Evolutionary conservation across 2,888 invertebrate genomes (phyloP).

Genomic region (Silvanus unidentatus): DNA sequence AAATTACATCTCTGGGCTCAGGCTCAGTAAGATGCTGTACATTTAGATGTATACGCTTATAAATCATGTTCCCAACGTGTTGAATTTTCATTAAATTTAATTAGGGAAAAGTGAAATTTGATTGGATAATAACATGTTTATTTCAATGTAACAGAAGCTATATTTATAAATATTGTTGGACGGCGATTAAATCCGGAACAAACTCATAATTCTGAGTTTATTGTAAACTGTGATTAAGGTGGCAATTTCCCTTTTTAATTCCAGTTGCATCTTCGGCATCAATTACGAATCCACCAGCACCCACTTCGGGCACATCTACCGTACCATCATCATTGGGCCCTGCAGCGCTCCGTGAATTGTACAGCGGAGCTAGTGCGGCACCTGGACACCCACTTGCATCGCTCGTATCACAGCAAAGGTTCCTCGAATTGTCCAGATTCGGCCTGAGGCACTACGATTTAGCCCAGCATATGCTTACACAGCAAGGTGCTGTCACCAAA

Average conservation of each 20-base stretch:
- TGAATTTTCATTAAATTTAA: too few relatives aligned
- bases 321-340: conserved; percentile 39
- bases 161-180: too few relatives aligned
- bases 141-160: too few relatives aligned
- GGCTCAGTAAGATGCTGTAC: too few relatives aligned
- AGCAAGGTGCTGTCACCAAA: conserved; percentile 88
- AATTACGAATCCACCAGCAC: conserved; percentile 37
- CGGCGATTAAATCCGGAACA: too few relatives aligned
- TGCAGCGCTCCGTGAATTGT: conserved; percentile 45
- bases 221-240: conserved; percentile 1
- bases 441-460: conserved; percentile 83
- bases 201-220: too few relatives aligned
- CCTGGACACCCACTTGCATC: conserved; percentile 63
- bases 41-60: too few relatives aligned
- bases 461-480: conserved; percentile 83
- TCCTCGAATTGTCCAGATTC: conserved; percentile 74
- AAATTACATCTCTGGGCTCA: too few relatives aligned
- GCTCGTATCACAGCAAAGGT: conserved; percentile 69
- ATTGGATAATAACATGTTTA: too few relatives aligned
- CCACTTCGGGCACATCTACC: conserved; percentile 43
- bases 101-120: too few relatives aligned
- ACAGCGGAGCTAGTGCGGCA: conserved; percentile 38
- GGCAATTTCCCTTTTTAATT: conserved; percentile 10
- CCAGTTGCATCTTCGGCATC: conserved; percentile 26
- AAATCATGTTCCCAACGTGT: too few relatives aligned